Base-by-base conservation (phyloP, 2,888 invertebrate genomes). In the Coleophora deauratella region DNA sequence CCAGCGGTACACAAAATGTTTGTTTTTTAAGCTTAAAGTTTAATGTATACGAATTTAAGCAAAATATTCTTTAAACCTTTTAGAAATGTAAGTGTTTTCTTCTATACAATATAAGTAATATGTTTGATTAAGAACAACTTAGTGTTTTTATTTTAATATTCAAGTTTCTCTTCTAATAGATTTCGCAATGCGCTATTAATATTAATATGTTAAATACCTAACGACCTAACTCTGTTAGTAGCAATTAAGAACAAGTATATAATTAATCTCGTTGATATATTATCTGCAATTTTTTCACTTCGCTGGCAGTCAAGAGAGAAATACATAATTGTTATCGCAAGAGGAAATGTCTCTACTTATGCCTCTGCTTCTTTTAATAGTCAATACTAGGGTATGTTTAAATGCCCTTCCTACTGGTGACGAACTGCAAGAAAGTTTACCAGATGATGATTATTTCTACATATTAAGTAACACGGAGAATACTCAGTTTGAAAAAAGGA, bases 51-150 rank as follows among this genome's bases (percentile, higher is more conserved):
- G 21, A 21, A 21, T 21, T 21, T 21, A 21, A 21, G 21, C 21
- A 3, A 21, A 39, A 42, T 27, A 46, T 27, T 43, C 36, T 41
- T 36, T 39, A 46, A 41, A 34, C 43, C 43, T 38, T 41, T 15
- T 39, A 13, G 9, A 33, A 6, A 35, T 9, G 9, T 33, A 12
- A 12, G 7, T 13, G 6, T 21, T 4, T 21, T 21, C 6, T 21
- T 21, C 6, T 21, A 6, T 21, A n/a, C 6, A 21, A 21, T 21
- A 21, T 21, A 21, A 3, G 6, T 21, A 4, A 6, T 21, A 4
- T 21, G 3, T 21, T 21, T 21, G 21, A 21, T 21, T 21, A 21
- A 21, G 21, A 6, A 21, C 21, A 21, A 21, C 21, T n/a, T n/a
- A 21, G 21, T 21, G 3, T 21, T 4, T 21, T 21, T 21, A 4